Base-by-base conservation (phyloP, 2,888 invertebrate genomes). In the Melanostoma mellinum region DNA sequence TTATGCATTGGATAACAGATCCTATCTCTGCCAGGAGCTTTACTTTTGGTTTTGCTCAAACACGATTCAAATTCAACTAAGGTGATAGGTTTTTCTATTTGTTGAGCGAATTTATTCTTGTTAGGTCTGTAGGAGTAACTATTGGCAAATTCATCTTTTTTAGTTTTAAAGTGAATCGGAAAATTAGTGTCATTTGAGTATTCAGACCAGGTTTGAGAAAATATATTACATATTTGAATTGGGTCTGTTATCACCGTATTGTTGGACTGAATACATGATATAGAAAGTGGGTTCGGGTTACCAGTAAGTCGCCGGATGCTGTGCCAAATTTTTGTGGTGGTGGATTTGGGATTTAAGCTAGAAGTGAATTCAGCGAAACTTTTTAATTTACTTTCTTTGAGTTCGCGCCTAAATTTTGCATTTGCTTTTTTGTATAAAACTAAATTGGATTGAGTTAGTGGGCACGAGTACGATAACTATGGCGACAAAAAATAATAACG, bases 281-380 rank as follows among this genome's bases (percentile, higher is more conserved):
- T 46, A 4, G 32, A 2, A 36, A 46, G 44, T 3, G 72, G 30
- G 10, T 30, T 46, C n/a, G 72, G 44, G 30, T 53, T 53, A 30
- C 61, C 72, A 35, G 61, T 72, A 2, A 72, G 44, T 30, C 61
- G 44, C 8, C 52, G 60, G 42, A 72, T 60, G 8, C 61, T 72
- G 35, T 72, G 69, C 71, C 71, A 72, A 35, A 61, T 61, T 53
- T 53, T 53, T 3, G 61, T 32, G 5, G 35, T 42, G 6, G 61
- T n/a, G 3, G 60, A 36, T 6, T 58, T 61, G 3, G 72, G 61
- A 10, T 53, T 72, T 38, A 72, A 61, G 44, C 30, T 52, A 0
- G 42, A 40, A 9, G 67, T 68, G 38, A 56, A 68, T 36, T 52
- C 44, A 4, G 65, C 6, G 8, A 63, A 65, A n/a, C 48, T 56